Percentiles rank a stretch among this genome's conserved stretches.
phyloP scores from a whole-genome alignment of 2,113 vertebrate genomes.

The Gobiocypris rarus region DNA sequence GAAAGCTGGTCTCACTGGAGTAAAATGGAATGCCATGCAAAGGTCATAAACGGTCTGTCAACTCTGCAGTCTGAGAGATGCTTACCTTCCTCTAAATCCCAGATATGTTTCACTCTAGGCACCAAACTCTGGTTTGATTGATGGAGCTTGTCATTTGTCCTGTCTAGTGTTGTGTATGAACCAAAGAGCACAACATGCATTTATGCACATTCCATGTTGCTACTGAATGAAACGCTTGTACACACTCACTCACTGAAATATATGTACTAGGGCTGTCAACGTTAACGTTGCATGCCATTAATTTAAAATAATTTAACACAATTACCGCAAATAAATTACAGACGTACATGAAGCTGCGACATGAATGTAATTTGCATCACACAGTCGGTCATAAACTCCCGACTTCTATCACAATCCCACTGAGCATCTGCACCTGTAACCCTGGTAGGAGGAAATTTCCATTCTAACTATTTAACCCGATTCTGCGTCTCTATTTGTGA shows the following conservation, averaged over 20 bases:
- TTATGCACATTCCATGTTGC: constrained; percentile 1
- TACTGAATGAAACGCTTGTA: background rate
- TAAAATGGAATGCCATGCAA: background rate
- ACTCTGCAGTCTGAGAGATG: background rate
- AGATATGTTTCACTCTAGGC: background rate
- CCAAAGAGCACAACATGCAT: background rate
- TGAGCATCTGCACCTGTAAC: too few relatives aligned
- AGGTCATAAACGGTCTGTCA: constrained; percentile 20
- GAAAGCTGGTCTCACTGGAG: constrained; percentile 8
- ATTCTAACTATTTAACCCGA: too few relatives aligned
- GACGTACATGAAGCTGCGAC: too few relatives aligned
- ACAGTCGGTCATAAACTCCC: too few relatives aligned
- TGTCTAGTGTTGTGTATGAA: background rate
- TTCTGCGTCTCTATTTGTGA: too few relatives aligned
- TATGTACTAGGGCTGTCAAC: too few relatives aligned
- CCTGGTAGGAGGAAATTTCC: too few relatives aligned
- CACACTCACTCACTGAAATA: background rate
- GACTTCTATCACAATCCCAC: too few relatives aligned
- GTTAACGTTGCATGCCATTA: too few relatives aligned
- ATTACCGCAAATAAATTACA: too few relatives aligned
- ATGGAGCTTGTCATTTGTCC: constrained; percentile 26
- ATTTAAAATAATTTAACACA: too few relatives aligned
- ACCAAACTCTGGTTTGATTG: constrained; percentile 22
- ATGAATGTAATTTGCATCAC: too few relatives aligned
- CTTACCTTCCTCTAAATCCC: constrained; percentile 13